Evolutionary conservation across 1,140 invertebrate genomes (phyloP), one percentile per base, ranked within the genome.

Genomic region (Drosophila seguyi): DNA sequence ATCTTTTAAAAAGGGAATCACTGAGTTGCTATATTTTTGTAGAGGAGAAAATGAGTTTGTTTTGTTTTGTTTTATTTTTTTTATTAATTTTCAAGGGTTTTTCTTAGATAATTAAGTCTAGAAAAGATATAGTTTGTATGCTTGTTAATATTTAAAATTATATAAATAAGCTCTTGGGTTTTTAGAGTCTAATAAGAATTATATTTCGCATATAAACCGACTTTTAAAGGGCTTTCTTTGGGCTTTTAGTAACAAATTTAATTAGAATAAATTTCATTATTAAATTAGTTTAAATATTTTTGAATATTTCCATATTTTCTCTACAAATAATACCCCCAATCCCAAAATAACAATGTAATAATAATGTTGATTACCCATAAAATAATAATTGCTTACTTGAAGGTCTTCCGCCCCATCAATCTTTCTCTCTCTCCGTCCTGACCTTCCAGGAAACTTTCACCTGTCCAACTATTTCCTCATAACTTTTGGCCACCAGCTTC

Each of bases 401-500:
- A 41, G 45, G 45, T 31, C 25, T 27, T 68, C 20, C 36, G 22
- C n/a, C 36, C 61, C n/a, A 68, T 68, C 66, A 42, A 66, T 68
- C 66, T 60, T 10, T 18, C 60, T 25, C 25, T 25, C 25, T 18
- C 60, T 25, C 25, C 4, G 2, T 18, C 11, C 16, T 14, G 25
- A 63, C 38, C 61, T 63, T 27, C 38, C 13, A 25, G 31, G 34
- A 18, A 66, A 66, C 66, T 66, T 68, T 66, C 66, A 66, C 66
- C 38, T 52, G 36, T 29, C 61, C 47, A 42, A 53, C 66, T 67
- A 27, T 41, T 74, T 73, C 55, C 71, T 10, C n/a, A 47, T 22
- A 47, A 62, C 11, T 52, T 39, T 25, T 42, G 14, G 10, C 18
- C 31, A 5, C 7, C n/a, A 5, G 34, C 8, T 3, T 20, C 11